Base-by-base conservation (phyloP, 2,888 invertebrate species). In the Himalopsyche anomala region DNA sequence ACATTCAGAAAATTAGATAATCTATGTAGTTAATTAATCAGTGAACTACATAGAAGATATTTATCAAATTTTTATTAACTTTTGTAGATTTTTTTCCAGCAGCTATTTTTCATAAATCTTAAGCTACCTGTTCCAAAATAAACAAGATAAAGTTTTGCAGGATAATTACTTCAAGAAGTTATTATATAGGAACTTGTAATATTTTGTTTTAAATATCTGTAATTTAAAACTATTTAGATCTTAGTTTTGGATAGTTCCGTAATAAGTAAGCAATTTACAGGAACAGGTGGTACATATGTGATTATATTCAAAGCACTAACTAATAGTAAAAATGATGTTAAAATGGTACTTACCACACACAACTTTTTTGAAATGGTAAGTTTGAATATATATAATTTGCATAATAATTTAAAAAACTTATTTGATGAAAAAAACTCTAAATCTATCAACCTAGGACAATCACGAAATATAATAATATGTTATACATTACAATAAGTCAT, bases 381-480 rank as follows among this genome's bases (percentile, higher is more conserved):
- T 62, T 11, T 19, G 19, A 62, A 19, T 15, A 15, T 74, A 74
- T 36, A 38, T 74, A 74, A 74, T 12, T 74, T 4, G 38, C 74
- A 74, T 74, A 36, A 74, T 74, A 51, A 51, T 74, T 62, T 19
- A 0, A 19, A 62, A 62, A 62, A 62, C 8, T 12, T 62, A 28
- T 19, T 62, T 62, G 4, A 62, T 28, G 4, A 28, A 62, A 62
- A 4, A 62, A 62, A 36, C 15, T 36, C 74, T 74, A 74, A 69
- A 74, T 74, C 74, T 74, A 74, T 74, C 38, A 0, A 74, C 74
- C 74, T 74, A 74, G 74, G 74, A 74, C 74, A 74, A 74, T 74
- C 74, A 74, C 74, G 74, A 74, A 11, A 38, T 74, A 74, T 74
- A 74, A 12, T 51, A 51, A 15, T 51, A 51, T 51, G 5, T 51